These are phyloP conservation scores for Lycaon pictus DNA, from an alignment of 2,113 vertebrate genomes.

Conservation along the genomic window DNA sequence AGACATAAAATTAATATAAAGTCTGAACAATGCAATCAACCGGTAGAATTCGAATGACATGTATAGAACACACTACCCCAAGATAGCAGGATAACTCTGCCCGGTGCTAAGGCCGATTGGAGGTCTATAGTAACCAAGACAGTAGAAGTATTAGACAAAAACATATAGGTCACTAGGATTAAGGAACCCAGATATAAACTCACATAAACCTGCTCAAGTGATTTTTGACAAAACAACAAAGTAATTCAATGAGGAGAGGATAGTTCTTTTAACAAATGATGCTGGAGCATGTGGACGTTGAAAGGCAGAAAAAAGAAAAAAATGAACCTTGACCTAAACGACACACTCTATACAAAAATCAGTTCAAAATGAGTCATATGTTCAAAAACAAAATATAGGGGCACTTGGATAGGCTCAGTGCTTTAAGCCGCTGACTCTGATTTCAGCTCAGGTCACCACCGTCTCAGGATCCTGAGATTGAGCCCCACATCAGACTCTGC, in stretches of 20 bases:
- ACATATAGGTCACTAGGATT: not conserved
- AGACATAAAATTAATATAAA: not conserved
- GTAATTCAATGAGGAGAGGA: not conserved
- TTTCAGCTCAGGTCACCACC: too few species aligned
- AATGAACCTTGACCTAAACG: not conserved
- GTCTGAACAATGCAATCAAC: not conserved
- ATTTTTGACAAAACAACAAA: not conserved
- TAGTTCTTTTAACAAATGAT: not conserved
- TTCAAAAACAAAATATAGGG: not conserved
- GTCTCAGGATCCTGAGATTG: too few species aligned
- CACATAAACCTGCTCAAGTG: not conserved
- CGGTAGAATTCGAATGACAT: not conserved
- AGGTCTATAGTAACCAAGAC: not conserved
- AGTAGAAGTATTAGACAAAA: too few species aligned
- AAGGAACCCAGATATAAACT: not conserved
- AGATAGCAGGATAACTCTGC: not conserved
- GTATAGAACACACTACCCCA: not conserved
- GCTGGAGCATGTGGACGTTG: not conserved
- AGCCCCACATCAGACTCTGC: too few species aligned
- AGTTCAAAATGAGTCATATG: not conserved
- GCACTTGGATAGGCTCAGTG: too few species aligned
- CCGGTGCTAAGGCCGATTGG: not conserved
- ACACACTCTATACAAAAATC: not conserved
- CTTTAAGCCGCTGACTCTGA: too few species aligned
- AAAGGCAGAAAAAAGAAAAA: too few species aligned